Base-by-base conservation (phyloP, 2,888 invertebrate species). In the Drosophila nigricruria region DNA sequence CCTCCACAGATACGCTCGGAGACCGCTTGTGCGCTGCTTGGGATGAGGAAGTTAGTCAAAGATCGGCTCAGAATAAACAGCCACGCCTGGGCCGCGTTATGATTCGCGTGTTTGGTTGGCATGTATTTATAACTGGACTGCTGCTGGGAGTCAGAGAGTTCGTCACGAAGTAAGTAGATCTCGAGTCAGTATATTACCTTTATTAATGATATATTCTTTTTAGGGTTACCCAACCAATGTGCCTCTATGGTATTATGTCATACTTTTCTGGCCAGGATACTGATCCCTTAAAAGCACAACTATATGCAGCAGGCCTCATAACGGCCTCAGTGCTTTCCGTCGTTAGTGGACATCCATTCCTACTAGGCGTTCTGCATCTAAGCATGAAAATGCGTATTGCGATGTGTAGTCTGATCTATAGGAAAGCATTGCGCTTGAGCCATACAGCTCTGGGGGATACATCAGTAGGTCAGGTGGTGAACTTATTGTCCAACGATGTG, bases 401-500 rank as follows among this genome's bases (percentile, higher is more conserved):
- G 0, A 94, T 95, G 82, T 95, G 95, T 81, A 95, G 95, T 2
- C 92, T 96, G 45, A 93, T 96, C 47, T 96, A 96, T 89, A 94
- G 95, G 78, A 96, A 93, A 57, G 94, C 96, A 0, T 91, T 96
- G 68, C 93, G 94, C 50, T 91, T 96, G 14, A 96, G 96, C 85
- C 95, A 96, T 91, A 95, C 95, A 0, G 96, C 97, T 0, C 89
- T 97, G 60, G 95, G 95, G 0, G 94, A 96, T 88, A 97, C 97
- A 5, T 97, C 97, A 0, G 93, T 94, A 12, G 95, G 96, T 1
- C 95, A 96, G 91, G 94, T 95, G 76, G 98, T 98, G 23, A 98
- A 99, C 93, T 94, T 99, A 3, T 94, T 99, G 73, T 98, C 98
- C 1, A 99, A 99, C 92, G 99, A 99, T 93, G 98, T 99, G 70